Conservation (phyloP, 37 sponge, comb jelly and placozoan genomes). For the Beroe ovata region DNA sequence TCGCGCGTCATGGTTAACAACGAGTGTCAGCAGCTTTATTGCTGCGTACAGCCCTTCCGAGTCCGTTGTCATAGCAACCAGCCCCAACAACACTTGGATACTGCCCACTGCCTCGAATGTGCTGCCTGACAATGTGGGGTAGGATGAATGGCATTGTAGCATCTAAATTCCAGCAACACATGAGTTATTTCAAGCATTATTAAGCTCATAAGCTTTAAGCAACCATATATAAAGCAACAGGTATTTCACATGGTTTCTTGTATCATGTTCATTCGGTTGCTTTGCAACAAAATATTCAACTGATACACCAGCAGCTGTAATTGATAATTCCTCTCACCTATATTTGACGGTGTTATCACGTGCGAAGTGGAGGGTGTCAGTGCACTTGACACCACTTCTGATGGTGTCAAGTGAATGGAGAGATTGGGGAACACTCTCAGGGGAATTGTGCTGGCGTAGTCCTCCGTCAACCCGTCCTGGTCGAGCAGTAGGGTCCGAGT, state of each 20-base stretch:
- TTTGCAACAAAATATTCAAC: too few species aligned
- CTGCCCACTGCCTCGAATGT: constrained; percentile 62
- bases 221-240: too few species aligned
- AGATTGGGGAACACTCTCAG: constrained; percentile 26
- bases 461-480: constrained; percentile 15
- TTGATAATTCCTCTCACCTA: too few species aligned
- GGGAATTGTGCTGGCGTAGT: not conserved
- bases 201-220: too few species aligned
- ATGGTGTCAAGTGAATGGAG: not conserved
- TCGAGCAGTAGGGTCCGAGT: not conserved
- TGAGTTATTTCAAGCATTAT: too few species aligned
- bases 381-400: not conserved
- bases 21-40: constrained; percentile 27
- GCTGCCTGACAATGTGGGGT: not conserved
- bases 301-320: too few species aligned
- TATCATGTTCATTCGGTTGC: too few species aligned
- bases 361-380: not conserved
- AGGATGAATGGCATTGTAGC: not conserved
- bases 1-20: not conserved
- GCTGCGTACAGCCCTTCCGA: constrained; percentile 49
- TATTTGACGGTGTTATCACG: not conserved
- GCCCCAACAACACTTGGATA: constrained; percentile 32
- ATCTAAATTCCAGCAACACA: too few species aligned
- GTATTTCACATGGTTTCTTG: too few species aligned
- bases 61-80: constrained; percentile 51